Evolutionary conservation across 2,113 vertebrate species (phyloP).

Genomic region (Leiothrix lutea): DNA sequence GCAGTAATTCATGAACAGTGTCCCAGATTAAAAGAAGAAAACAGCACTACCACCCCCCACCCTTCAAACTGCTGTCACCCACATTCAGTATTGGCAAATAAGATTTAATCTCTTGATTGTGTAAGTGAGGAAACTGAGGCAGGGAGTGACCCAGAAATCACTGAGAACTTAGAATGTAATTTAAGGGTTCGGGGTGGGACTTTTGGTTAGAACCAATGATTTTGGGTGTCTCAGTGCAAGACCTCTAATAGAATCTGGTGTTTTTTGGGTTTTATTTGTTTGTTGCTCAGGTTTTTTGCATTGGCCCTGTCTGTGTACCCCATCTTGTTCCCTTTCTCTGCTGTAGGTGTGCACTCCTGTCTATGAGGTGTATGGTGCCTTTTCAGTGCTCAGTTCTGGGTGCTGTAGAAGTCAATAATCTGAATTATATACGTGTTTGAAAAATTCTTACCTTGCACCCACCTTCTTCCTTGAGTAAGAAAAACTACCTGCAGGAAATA

Average conservation of each 20-base stretch:
- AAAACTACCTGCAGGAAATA: not conserved
- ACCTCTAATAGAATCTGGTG: not conserved
- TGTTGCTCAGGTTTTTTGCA: too few relatives aligned
- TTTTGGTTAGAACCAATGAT: not conserved
- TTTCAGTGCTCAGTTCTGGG: not conserved
- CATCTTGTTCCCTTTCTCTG: not conserved
- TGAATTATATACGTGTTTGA: not conserved
- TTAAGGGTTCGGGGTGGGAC: not conserved
- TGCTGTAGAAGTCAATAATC: not conserved
- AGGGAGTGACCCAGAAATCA: not conserved
- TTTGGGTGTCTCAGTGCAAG: not conserved
- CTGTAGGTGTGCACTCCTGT: not conserved
- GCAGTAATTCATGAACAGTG: not conserved
- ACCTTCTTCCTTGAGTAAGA: not conserved
- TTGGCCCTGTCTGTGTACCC: accelerated
- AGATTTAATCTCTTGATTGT: not conserved
- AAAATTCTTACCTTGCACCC: not conserved
- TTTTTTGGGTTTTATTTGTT: accelerated
- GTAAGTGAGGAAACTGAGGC: not conserved
- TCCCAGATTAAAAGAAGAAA: not conserved
- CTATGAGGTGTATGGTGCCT: accelerated
- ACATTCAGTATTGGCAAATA: not conserved
- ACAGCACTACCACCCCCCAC: not conserved
- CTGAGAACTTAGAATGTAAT: not conserved
- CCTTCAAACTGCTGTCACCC: not conserved